Evolutionary conservation across 2,113 vertebrate species (phyloP).

Genomic region (Irena cyanogastra): DNA sequence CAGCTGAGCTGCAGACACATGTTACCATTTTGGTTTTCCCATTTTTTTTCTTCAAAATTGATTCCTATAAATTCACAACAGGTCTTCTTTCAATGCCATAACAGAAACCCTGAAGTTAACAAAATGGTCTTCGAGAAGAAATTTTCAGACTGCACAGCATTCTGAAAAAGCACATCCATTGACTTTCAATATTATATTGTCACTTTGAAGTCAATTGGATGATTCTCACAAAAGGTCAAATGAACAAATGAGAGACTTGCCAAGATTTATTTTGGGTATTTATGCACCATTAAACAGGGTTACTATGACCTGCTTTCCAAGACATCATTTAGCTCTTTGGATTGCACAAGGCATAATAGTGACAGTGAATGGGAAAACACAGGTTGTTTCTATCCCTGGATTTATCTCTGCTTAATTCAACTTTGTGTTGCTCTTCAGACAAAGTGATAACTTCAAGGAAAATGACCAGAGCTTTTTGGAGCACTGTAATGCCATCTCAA

Average conservation of each 20-base stretch:
- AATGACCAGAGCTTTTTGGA: conserved; percentile 24
- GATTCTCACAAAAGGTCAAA: neutral
- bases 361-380: neutral
- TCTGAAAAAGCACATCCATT: neutral
- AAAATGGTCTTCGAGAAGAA: neutral
- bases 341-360: neutral
- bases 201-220: neutral
- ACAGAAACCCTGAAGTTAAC: neutral
- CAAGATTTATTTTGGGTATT: neutral
- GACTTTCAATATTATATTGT: neutral
- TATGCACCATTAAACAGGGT: neutral
- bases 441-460: conserved; percentile 4
- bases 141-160: neutral
- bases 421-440: neutral
- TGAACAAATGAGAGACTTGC: neutral
- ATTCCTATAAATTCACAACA: neutral
- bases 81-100: neutral
- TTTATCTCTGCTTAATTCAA: neutral
- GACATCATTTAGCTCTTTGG: neutral
- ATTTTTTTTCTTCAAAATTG: neutral
- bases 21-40: neutral
- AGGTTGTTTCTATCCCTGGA: neutral
- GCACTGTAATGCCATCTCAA: neutral
- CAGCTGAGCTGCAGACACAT: neutral
- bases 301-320: neutral